Evolutionary conservation across 2,797 vertebrate genomes (phyloP), one percentile per base, ranked within the genome.

Genomic region (Tapera naevia): DNA sequence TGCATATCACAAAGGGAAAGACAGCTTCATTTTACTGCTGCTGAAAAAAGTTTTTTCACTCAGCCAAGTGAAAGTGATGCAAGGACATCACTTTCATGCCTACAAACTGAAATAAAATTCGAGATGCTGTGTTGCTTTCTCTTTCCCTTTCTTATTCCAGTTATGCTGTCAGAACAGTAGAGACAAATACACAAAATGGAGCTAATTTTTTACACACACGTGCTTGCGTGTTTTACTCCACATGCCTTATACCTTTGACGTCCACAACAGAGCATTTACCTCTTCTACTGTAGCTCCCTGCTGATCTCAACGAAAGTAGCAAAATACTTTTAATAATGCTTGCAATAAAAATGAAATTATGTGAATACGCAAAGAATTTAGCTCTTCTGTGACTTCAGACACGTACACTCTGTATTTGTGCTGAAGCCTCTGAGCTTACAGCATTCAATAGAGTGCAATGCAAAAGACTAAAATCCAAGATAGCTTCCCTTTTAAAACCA

Each of bases 341-440:
- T 65, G 58, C 28, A 58, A 64, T 60, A 67, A 60, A 89, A 91
- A 75, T 12, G 4, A n/a, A 65, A 35, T 70, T 24, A 58, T 3
- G 18, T 48, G 27, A 22, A 37, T 43, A 85, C 30, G 75, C 8
- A 25, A 33, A 43, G 13, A 67, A 60, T 62, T 58, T 30, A 50
- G 35, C 13, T 69, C 60, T 72, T 72, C 54, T 69, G 14, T 41
- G 85, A 14, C 22, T 80, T 80, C 37, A 24, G 17, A n/a, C 5
- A 23, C 46, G 19, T 25, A 37, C 7, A 14, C 9, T n/a, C 41
- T 17, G 6, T 17, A 45, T 27, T 25, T 35, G 35, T 0, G 0
- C 35, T 15, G 32, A 89, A 64, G 30, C 51, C 16, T 64, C 56
- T 45, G 39, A 56, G 35, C 19, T 70, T 69, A 45, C 2, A 19